Conservation (phyloP, 30 jellyfish, hydroid and myxozoan species). For the Hydractinia echinata region DNA sequence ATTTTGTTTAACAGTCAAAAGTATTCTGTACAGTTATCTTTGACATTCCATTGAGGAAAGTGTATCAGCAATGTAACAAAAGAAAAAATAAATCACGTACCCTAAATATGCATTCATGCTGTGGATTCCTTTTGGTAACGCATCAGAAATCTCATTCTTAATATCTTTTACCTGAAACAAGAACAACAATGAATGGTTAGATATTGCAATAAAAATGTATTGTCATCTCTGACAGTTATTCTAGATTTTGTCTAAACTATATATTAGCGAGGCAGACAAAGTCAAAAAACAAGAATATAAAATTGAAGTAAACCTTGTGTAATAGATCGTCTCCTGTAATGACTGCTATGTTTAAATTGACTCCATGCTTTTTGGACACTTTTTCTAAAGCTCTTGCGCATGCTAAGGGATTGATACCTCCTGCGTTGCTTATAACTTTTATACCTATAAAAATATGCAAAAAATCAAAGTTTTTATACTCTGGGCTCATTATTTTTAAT, state of each 20-base stretch:
- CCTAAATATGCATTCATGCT: conserved; percentile 93
- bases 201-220: background rate
- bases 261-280: background rate
- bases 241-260: no score
- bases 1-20: no score
- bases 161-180: conserved; percentile 18
- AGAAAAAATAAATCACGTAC: background rate
- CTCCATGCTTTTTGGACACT: conserved; percentile 54
- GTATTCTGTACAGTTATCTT: no score
- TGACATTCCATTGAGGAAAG: background rate
- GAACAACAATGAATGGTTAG: background rate
- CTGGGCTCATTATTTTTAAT: no score
- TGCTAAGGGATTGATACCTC: conserved; percentile 77
- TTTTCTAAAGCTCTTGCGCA: conserved; percentile 74
- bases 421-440: conserved; percentile 79
- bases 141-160: background rate
- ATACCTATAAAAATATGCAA: conserved; percentile 35
- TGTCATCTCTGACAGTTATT: no score
- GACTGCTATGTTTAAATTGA: conserved; percentile 78
- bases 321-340: conserved; percentile 83
- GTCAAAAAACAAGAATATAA: background rate
- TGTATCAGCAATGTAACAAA: background rate
- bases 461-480: no score
- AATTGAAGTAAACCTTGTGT: conserved; percentile 21
- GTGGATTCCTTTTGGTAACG: conserved; percentile 33